Percentiles rank a stretch among this genome's conserved stretches.
Conservation (phyloP, 2,113 vertebrate species). For the Heterochromis multidens region DNA sequence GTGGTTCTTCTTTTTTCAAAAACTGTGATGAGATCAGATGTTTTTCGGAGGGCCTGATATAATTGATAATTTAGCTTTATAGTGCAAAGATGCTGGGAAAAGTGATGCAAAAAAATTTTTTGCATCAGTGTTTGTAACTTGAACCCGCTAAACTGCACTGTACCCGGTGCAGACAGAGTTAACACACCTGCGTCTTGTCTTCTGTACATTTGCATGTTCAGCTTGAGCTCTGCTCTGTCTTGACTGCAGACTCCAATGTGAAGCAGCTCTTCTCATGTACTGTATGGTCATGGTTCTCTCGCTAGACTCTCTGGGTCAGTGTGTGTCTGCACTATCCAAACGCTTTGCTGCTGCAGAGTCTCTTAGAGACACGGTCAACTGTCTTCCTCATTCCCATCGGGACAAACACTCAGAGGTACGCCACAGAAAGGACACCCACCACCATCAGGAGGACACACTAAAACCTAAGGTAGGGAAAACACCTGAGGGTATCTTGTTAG, state of each 20-base stretch:
- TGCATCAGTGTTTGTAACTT: not conserved
- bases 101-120: too few species aligned
- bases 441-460: constrained; percentile 60
- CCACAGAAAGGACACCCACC: constrained; percentile 72
- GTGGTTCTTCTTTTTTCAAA: not conserved
- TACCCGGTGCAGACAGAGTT: constrained; percentile 15
- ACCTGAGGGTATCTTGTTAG: not conserved
- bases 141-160: not conserved
- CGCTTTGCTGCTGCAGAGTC: constrained; percentile 70
- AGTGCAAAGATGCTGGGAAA: too few species aligned
- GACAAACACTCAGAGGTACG: constrained; percentile 71
- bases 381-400: constrained; percentile 66
- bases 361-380: constrained; percentile 61
- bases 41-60: not conserved
- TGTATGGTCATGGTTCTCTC: constrained; percentile 35
- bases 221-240: not conserved
- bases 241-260: not conserved
- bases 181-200: not conserved
- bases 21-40: not conserved
- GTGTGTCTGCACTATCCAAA: constrained; percentile 76
- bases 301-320: constrained; percentile 77
- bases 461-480: constrained; percentile 70
- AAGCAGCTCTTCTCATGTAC: not conserved
- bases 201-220: constrained; percentile 48
- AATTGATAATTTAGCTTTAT: not conserved